Conservation (phyloP, 2,113 vertebrate genomes). For the Calyptommatus sinebrachiatus region DNA sequence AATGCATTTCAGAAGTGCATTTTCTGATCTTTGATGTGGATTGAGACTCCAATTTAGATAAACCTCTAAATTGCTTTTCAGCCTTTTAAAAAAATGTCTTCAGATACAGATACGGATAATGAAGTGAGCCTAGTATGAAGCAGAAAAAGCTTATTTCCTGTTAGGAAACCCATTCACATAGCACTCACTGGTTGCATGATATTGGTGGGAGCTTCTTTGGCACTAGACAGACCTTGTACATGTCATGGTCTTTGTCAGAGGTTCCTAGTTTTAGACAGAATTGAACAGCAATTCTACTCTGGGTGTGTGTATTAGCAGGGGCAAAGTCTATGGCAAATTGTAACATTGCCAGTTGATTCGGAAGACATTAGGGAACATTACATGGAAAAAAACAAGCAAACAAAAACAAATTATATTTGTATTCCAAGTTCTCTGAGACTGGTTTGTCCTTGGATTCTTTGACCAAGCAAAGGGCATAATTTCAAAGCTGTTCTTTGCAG, state of each 20-base stretch:
- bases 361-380: not conserved
- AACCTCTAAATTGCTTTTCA: too few species aligned
- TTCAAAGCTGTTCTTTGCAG: not conserved
- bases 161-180: not conserved
- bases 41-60: too few species aligned
- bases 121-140: slow-evolving; percentile 8
- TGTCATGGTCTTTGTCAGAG: not conserved
- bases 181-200: not conserved
- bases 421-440: slow-evolving; percentile 33
- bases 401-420: not conserved
- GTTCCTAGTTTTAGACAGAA: not conserved
- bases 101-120: not conserved
- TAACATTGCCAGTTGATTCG: not conserved
- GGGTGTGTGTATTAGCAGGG: not conserved
- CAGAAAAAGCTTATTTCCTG: not conserved
- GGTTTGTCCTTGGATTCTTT: slow-evolving; percentile 26
- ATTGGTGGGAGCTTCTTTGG: not conserved
- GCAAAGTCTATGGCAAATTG: not conserved
- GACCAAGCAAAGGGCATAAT: slow-evolving; percentile 25
- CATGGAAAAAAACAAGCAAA: not conserved
- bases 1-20: too few species aligned
- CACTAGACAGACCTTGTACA: not conserved
- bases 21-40: too few species aligned
- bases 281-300: not conserved
- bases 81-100: too few species aligned